A percentile compares a stretch with the other conserved stretches of the same genome.
Conservation (phyloP, 64 coral and sea anemone genomes). For the Astreopora myriophthalma region DNA sequence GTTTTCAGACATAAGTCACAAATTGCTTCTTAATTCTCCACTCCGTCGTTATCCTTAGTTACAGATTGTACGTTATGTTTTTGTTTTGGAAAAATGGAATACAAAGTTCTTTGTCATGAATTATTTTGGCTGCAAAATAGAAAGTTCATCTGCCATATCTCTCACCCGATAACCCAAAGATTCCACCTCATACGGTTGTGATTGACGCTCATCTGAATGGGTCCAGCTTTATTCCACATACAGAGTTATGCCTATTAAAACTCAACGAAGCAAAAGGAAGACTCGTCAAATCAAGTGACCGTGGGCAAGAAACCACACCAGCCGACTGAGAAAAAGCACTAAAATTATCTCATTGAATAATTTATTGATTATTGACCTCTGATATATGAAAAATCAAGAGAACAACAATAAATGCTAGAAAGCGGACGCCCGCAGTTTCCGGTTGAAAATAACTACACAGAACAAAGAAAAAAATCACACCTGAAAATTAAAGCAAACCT, state of each 20-base stretch:
- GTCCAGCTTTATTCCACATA: neutral
- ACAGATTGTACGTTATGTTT: too few relatives aligned
- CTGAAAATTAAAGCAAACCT: neutral
- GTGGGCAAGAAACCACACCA: neutral
- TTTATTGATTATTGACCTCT: neutral
- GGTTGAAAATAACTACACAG: neutral
- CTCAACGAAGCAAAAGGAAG: too few relatives aligned
- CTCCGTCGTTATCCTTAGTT: neutral
- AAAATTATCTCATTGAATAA: neutral
- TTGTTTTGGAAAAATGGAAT: neutral
- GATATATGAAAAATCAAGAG: neutral
- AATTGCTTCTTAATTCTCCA: neutral
- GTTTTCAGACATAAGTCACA: neutral
- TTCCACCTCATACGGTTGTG: neutral
- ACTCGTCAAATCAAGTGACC: neutral
- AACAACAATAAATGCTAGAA: neutral
- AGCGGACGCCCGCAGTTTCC: neutral
- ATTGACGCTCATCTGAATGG: neutral
- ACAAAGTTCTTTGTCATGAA: neutral
- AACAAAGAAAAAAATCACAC: neutral
- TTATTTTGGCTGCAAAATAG: slow-evolving; percentile 7
- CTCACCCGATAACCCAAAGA: neutral
- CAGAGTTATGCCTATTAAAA: neutral
- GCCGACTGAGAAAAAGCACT: neutral
- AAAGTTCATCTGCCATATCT: neutral